phyloP scores from a whole-genome alignment of 2,797 vertebrate genomes.

The Channa striata region DNA sequence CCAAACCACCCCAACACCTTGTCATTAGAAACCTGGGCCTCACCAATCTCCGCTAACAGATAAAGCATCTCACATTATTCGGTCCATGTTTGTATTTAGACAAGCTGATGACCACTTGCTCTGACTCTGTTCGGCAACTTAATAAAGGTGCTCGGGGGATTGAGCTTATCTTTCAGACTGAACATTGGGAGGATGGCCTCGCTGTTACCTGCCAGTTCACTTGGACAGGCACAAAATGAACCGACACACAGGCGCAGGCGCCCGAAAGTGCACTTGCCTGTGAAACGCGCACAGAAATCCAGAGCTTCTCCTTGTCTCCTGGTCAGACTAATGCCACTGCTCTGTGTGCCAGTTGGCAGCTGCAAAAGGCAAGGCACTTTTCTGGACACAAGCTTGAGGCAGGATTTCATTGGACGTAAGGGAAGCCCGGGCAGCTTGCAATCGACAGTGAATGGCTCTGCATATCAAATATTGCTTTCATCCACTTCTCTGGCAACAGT shows the following conservation, averaged over 20 bases:
- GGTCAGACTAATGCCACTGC: constrained; percentile 58
- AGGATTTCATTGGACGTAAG: constrained; percentile 62
- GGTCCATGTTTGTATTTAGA: constrained; percentile 67
- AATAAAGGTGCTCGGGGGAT: constrained; percentile 54
- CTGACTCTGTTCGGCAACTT: constrained; percentile 55
- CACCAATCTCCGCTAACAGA: constrained; percentile 37
- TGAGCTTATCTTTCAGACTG: constrained; percentile 50
- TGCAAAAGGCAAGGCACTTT: constrained; percentile 52
- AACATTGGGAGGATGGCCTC: constrained; percentile 23
- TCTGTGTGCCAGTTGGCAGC: constrained; percentile 68
- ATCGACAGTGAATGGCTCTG: constrained; percentile 68
- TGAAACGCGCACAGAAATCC: constrained; percentile 14
- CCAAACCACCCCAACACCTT: constrained; percentile 47
- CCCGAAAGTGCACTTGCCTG: constrained; percentile 2
- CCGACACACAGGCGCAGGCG: constrained; percentile 21
- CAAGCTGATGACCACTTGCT: constrained; percentile 65
- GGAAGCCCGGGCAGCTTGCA: constrained; percentile 57
- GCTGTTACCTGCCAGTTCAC: constrained; percentile 41
- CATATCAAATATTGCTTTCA: constrained; percentile 70
- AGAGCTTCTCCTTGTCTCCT: constrained; percentile 41
- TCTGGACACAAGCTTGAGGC: constrained; percentile 69
- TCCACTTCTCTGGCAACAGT: constrained; percentile 62
- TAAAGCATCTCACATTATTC: constrained; percentile 71
- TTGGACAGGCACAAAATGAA: constrained; percentile 6
- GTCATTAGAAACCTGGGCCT: constrained; percentile 52